Evolutionary conservation across 1,140 invertebrate genomes (phyloP).

Genomic region (Trinorchestia longiramus): DNA sequence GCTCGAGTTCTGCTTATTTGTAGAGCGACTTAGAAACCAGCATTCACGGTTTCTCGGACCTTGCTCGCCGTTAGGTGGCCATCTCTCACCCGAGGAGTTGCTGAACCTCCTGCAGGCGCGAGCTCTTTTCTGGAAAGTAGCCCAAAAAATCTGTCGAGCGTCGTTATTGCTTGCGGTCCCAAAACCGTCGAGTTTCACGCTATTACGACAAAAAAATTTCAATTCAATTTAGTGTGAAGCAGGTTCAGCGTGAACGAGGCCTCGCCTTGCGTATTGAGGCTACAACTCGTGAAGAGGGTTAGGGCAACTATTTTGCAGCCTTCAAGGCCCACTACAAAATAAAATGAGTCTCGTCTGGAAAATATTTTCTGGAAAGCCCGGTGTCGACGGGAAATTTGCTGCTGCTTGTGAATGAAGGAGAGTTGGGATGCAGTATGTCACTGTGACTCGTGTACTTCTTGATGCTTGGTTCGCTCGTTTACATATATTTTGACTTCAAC

Average conservation of each 20-base stretch:
- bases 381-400: background rate
- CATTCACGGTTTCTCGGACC: background rate
- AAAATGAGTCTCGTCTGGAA: background rate
- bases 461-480: background rate
- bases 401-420: background rate
- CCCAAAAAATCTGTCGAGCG: slow-evolving; percentile 31
- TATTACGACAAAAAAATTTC: slow-evolving; percentile 40
- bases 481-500: background rate
- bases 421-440: background rate
- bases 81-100: background rate
- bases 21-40: background rate
- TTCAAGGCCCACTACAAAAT: background rate
- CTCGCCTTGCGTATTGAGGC: slow-evolving; percentile 38
- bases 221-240: slow-evolving; percentile 55
- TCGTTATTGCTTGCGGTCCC: slow-evolving; percentile 48
- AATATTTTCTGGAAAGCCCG: background rate
- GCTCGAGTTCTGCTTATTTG: background rate
- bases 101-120: background rate
- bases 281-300: slow-evolving; percentile 3
- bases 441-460: background rate
- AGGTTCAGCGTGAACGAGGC: slow-evolving; percentile 43
- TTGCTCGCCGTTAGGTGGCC: background rate
- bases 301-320: slow-evolving; percentile 18
- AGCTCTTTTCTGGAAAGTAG: slow-evolving; percentile 6
- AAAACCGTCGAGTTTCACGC: slow-evolving; percentile 43